Base-by-base conservation (phyloP, 2,888 invertebrate species). In the Microdon myrmicae region DNA sequence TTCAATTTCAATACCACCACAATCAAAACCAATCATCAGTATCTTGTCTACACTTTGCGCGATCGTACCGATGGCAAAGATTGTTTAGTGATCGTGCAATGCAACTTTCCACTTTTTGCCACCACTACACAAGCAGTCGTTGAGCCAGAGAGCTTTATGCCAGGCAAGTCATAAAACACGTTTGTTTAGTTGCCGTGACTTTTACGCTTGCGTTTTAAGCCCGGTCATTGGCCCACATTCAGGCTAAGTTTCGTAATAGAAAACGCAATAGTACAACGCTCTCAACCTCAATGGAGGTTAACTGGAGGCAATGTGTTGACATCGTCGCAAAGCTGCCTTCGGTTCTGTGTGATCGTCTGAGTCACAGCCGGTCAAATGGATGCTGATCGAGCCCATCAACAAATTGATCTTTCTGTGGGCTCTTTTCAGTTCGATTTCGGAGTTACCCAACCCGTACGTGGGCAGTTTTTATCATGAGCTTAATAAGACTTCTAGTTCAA, bases 151-250 rank as follows among this genome's bases (percentile, higher is more conserved):
- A 66, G 59, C 53, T 66, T 66, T 66, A 59, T 44, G 39, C 20
- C 51, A 26, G 29, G 47, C 34, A 28, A 8, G 31, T 59, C 53
- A 51, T 44, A 38, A 54, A 59, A 59, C 48, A 54, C 48, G 58
- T 66, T 66, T 58, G 38, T 43, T 39, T 44, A 51, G 47, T 44
- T 41, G 43, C 58, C 66, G 39, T 66, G 66, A 66, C 66, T 66
- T 51, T 67, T 67, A 48, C 51, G 60, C 60, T 66, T 68, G 59
- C 66, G 53, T 66, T 66, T 66, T 44, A 34, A 61, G 64, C 48
- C 45, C 70, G 72, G 71, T 70, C 70, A 70, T 71, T 70, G 72
- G 68, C 70, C 70, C 43, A 71, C 69, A 71, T 71, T 71, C 71
- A 60, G 64, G 51, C 64, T 37, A 53, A 69, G 68, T 72, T 70